These are phyloP conservation scores for Pseudomyrmex concolor DNA, from an alignment of 1,140 invertebrate genomes.

Conservation along the genomic window DNA sequence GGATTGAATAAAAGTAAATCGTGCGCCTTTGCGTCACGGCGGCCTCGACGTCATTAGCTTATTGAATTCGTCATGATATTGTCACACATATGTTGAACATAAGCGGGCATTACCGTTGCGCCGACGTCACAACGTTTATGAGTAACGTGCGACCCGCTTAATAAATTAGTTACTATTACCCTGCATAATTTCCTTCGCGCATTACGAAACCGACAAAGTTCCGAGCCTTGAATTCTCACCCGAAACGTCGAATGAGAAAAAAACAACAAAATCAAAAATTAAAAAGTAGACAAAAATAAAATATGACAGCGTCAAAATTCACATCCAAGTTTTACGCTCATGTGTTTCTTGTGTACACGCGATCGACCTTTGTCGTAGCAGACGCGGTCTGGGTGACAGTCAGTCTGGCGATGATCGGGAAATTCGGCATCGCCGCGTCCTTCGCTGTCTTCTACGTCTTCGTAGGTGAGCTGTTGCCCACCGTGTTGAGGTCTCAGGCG, in stretches of 20 bases:
- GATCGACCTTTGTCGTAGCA: conserved; percentile 69
- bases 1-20: conserved; percentile 56
- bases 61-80: conserved; percentile 60
- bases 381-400: conserved; percentile 88
- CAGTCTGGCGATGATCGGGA: conserved; percentile 88
- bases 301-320: background rate
- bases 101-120: conserved; percentile 39
- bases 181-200: background rate
- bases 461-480: conserved; percentile 89
- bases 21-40: conserved; percentile 29
- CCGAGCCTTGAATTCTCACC: background rate
- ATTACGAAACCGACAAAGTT: background rate
- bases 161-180: conserved; percentile 53
- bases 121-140: conserved; percentile 49
- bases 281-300: background rate
- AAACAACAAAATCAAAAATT: background rate
- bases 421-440: conserved; percentile 88
- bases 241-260: background rate
- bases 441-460: conserved; percentile 90
- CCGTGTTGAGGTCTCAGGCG: conserved; percentile 88
- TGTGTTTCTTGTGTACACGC: conserved; percentile 2
- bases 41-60: conserved; percentile 56
- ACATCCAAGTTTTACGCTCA: background rate
- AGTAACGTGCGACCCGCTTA: conserved; percentile 56
- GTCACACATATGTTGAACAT: conserved; percentile 18